A percentile compares a stretch with the other conserved stretches of the same genome.
Conservation (phyloP, 2,113 vertebrate species). For the Chelonoidis abingdonii region DNA sequence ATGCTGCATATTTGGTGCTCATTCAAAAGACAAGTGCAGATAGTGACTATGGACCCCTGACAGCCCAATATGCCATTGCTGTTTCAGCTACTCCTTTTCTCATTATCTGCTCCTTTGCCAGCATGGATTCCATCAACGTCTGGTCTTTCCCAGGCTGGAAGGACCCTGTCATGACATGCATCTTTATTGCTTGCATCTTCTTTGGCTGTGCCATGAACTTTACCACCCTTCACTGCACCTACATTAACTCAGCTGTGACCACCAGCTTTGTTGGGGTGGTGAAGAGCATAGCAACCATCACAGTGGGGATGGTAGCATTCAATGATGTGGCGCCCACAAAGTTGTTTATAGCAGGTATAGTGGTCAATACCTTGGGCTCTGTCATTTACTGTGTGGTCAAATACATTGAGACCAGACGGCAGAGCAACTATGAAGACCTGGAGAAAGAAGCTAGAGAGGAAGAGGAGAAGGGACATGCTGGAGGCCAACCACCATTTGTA, state of each 20-base stretch:
- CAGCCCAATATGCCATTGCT: slow-evolving; percentile 95
- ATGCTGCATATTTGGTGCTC: slow-evolving; percentile 95
- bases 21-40: slow-evolving; percentile 95
- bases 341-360: slow-evolving; percentile 94
- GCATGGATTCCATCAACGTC: slow-evolving; percentile 91
- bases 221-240: slow-evolving; percentile 98
- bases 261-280: slow-evolving; percentile 99
- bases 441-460: slow-evolving; percentile 84
- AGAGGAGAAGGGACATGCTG: slow-evolving; percentile 56
- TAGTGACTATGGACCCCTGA: slow-evolving; percentile 91
- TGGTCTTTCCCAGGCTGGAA: slow-evolving; percentile 95
- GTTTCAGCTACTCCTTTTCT: slow-evolving; percentile 92
- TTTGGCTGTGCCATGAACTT: slow-evolving; percentile 99
- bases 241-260: slow-evolving; percentile 98
- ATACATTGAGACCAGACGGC: slow-evolving; percentile 89
- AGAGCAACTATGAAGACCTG: slow-evolving; percentile 92
- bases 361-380: slow-evolving; percentile 96
- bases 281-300: slow-evolving; percentile 98
- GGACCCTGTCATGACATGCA: slow-evolving; percentile 87
- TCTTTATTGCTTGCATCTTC: slow-evolving; percentile 88
- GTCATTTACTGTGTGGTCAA: slow-evolving; percentile 95
- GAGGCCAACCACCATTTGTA: slow-evolving; percentile 70
- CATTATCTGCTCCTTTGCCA: slow-evolving; percentile 89
- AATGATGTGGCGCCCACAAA: slow-evolving; percentile 91
- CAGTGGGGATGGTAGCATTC: slow-evolving; percentile 97